A percentile compares a stretch with the other conserved stretches of the same genome.
Conservation (phyloP, 2,113 vertebrate genomes). For the Miniopterus natalensis region DNA sequence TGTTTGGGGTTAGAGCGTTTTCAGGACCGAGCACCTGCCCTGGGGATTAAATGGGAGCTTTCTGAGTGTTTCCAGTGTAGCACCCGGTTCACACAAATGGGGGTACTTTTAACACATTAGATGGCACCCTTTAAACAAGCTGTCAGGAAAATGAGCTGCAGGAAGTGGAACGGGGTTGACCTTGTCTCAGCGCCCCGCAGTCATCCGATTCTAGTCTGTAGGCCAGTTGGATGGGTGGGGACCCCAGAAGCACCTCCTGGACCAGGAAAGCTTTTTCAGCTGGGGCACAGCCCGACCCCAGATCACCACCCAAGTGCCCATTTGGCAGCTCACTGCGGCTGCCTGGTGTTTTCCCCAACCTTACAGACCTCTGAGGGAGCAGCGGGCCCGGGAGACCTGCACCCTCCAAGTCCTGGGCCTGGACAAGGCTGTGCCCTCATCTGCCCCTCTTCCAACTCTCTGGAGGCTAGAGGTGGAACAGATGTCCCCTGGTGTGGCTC, state of each 20-base stretch:
- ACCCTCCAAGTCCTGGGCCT: not conserved
- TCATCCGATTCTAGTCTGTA: not conserved
- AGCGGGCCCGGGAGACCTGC: rapidly evolving
- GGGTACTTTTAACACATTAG: not conserved
- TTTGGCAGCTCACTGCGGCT: not conserved
- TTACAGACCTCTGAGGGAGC: rapidly evolving
- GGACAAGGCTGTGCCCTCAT: no score
- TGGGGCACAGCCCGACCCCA: rapidly evolving
- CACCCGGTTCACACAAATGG: not conserved
- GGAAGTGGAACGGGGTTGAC: not conserved
- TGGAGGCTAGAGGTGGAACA: not conserved
- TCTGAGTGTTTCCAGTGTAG: not conserved
- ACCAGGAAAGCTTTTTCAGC: not conserved
- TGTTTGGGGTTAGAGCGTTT: not conserved
- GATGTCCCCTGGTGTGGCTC: rapidly evolving
- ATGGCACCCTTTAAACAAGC: conserved; percentile 42
- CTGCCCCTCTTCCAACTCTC: not conserved
- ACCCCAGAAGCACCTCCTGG: not conserved
- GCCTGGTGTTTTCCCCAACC: not conserved
- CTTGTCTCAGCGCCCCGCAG: not conserved
- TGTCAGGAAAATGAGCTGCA: conserved; percentile 42
- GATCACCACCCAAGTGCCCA: not conserved
- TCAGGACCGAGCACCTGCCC: rapidly evolving
- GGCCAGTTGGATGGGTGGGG: not conserved
- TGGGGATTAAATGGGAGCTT: not conserved